A percentile compares a stretch with the other conserved stretches of the same genome.
Evolutionary conservation across 1,140 invertebrate species (phyloP).

Genomic region (Lepidurus couesii): DNA sequence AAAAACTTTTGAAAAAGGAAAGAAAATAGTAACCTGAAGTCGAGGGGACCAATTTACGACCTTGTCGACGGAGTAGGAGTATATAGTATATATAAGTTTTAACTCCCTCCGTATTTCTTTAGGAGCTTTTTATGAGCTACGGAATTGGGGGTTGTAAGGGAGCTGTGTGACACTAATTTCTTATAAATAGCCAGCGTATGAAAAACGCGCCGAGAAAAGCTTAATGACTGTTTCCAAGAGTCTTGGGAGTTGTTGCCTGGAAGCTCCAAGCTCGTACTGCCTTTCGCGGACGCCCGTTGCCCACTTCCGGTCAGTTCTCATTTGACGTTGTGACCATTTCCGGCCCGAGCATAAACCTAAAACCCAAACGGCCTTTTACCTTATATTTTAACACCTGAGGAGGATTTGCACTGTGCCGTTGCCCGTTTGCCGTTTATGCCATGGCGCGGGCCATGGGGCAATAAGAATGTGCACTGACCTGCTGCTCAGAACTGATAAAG

Average conservation of each 20-base stretch:
- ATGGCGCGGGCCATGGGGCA: neutral
- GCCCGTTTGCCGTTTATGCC: neutral
- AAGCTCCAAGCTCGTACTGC: neutral
- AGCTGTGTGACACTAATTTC: slow-evolving; percentile 5
- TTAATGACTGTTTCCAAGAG: slow-evolving; percentile 8
- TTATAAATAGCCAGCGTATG: slow-evolving; percentile 10
- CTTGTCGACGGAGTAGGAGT: neutral
- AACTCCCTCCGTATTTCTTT: neutral
- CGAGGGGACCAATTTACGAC: neutral
- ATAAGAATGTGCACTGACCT: neutral
- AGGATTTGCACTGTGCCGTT: slow-evolving; percentile 13
- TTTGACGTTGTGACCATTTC: slow-evolving; percentile 18
- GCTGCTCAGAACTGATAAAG: neutral
- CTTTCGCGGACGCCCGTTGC: slow-evolving; percentile 9
- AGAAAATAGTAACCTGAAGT: neutral
- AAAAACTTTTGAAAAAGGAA: neutral
- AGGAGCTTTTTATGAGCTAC: neutral
- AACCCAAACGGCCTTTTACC: slow-evolving; percentile 6
- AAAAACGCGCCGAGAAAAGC: slow-evolving; percentile 1
- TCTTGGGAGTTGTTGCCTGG: neutral
- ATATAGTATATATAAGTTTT: neutral
- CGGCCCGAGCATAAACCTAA: neutral
- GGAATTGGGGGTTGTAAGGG: slow-evolving; percentile 12
- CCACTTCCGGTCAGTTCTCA: slow-evolving; percentile 20
- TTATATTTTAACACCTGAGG: slow-evolving; percentile 3